Evolutionary conservation across 2,797 vertebrate genomes (phyloP).

Genomic region (Epinephelus malabaricus): DNA sequence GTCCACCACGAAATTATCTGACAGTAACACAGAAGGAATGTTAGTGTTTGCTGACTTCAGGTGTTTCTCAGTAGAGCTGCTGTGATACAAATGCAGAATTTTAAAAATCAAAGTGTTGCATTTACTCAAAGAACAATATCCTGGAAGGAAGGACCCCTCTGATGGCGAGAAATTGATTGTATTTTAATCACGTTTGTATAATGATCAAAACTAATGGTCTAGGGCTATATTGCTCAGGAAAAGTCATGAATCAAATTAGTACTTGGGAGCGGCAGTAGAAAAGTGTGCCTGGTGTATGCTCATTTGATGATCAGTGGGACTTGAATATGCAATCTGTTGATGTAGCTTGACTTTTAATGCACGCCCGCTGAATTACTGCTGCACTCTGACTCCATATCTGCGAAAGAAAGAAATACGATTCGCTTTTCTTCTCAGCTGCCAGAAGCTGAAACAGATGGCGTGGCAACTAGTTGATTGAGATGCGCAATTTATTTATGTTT

Average conservation of each 20-base stretch:
- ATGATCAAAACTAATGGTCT: slow-evolving; percentile 63
- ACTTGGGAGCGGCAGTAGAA: slow-evolving; percentile 10
- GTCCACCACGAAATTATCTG: slow-evolving; percentile 99
- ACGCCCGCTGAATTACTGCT: slow-evolving; percentile 31
- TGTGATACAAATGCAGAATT: not conserved
- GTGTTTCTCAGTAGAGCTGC: not conserved
- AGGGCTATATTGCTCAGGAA: slow-evolving; percentile 20
- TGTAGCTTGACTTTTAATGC: slow-evolving; percentile 41
- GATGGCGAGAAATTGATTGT: slow-evolving; percentile 43
- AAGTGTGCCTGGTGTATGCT: slow-evolving; percentile 39
- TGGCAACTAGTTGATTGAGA: slow-evolving; percentile 52
- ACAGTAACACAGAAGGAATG: not conserved
- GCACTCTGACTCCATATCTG: slow-evolving; percentile 33
- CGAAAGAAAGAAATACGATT: slow-evolving; percentile 39
- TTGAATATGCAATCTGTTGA: slow-evolving; percentile 67
- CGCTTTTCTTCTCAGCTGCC: slow-evolving; percentile 47
- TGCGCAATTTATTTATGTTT: slow-evolving; percentile 55
- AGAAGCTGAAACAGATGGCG: slow-evolving; percentile 72
- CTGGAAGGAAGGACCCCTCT: not conserved
- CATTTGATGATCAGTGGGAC: slow-evolving; percentile 67
- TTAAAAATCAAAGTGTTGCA: not conserved
- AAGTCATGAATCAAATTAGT: slow-evolving; percentile 56
- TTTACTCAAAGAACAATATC: not conserved
- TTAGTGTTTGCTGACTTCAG: not conserved
- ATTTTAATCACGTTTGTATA: slow-evolving; percentile 58